A percentile compares a stretch with the other conserved stretches of the same genome.
phyloP scores from a whole-genome alignment of 2,113 vertebrate species.

The Oryzias melastigma region DNA sequence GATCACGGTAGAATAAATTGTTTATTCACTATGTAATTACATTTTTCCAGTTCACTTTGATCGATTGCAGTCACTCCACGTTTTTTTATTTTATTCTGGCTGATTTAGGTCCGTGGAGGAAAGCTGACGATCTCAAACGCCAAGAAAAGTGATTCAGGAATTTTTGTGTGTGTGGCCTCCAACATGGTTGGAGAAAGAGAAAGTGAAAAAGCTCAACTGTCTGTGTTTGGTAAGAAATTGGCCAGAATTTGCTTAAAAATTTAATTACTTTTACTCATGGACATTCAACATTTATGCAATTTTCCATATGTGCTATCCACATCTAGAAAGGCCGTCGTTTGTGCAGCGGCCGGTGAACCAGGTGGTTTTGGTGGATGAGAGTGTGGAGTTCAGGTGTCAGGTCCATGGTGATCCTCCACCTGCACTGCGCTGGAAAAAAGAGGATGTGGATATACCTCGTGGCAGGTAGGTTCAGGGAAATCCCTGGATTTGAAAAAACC shows the following conservation, averaged over 20 bases:
- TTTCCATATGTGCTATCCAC: slow-evolving; percentile 18
- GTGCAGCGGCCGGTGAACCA: slow-evolving; percentile 93
- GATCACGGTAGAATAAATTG: slow-evolving; percentile 82
- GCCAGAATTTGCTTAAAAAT: not conserved
- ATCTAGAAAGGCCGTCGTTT: slow-evolving; percentile 89
- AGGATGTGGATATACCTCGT: slow-evolving; percentile 87
- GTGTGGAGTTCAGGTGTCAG: slow-evolving; percentile 91
- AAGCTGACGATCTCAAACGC: slow-evolving; percentile 93
- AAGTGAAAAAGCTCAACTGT: slow-evolving; percentile 92
- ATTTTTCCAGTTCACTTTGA: slow-evolving; percentile 8
- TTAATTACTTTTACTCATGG: not conserved
- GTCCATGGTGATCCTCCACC: slow-evolving; percentile 91
- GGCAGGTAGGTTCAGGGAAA: slow-evolving; percentile 80
- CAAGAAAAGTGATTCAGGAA: slow-evolving; percentile 89
- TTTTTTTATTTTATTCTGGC: not conserved
- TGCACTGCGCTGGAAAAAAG: slow-evolving; percentile 91
- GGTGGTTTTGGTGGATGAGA: slow-evolving; percentile 90
- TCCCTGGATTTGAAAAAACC: slow-evolving; percentile 5
- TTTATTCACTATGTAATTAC: not conserved
- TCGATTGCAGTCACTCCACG: not conserved
- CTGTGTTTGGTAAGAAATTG: slow-evolving; percentile 85
- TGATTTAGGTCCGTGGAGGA: slow-evolving; percentile 87
- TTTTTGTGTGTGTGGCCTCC: slow-evolving; percentile 91
- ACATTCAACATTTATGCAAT: not conserved
- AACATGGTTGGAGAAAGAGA: slow-evolving; percentile 96